Conservation (phyloP, 1,140 invertebrate species). For the Procambarus virginalis region DNA sequence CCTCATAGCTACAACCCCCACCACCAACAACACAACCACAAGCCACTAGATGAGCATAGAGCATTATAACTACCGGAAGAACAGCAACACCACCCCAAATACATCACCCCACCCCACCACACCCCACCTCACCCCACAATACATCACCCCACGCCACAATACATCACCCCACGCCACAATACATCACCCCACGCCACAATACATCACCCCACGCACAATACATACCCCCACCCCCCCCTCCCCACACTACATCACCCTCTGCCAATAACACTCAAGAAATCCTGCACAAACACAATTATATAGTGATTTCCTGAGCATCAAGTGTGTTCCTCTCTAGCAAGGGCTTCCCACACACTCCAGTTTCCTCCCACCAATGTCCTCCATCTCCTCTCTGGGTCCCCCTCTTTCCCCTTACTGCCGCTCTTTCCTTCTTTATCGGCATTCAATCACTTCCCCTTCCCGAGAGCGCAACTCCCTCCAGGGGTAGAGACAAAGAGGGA, state of each 20-base stretch:
- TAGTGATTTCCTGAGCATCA: slow-evolving; percentile 5
- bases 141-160: not conserved
- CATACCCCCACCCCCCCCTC: no score
- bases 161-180: not conserved
- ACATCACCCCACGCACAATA: not conserved
- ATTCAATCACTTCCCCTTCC: not conserved
- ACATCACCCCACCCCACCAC: not conserved
- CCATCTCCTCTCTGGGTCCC: not conserved
- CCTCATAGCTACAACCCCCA: not conserved
- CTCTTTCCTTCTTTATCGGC: not conserved
- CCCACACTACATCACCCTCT: not conserved
- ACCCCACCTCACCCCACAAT: not conserved
- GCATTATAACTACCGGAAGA: not conserved
- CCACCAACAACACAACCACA: no score
- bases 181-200: not conserved
- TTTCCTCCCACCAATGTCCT: not conserved
- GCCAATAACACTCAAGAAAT: not conserved
- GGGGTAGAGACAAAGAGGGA: not conserved
- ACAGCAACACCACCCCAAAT: not conserved
- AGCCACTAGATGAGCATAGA: not conserved
- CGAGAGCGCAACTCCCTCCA: not conserved
- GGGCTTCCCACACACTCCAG: not conserved
- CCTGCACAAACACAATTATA: not conserved
- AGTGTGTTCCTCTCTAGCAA: not conserved
- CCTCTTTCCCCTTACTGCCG: not conserved